A percentile compares a stretch with the other conserved stretches of the same genome.
These are phyloP conservation scores for Drosophila asahinai DNA, from an alignment of 1,140 invertebrate species.

Conservation along the genomic window DNA sequence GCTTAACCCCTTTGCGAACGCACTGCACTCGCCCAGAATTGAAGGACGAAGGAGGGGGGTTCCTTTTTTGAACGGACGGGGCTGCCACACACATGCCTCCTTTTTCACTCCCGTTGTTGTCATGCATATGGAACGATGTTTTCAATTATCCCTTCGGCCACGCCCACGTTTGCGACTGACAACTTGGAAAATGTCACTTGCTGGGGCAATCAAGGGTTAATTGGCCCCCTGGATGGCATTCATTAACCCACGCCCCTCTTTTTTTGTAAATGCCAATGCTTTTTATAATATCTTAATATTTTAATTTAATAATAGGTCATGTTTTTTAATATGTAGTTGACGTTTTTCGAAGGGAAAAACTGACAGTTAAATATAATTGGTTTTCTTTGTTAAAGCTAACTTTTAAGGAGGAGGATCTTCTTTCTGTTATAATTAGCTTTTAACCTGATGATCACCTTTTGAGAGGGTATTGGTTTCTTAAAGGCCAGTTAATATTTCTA, in stretches of 20 bases:
- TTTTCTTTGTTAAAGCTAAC: too few species aligned
- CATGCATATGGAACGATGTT: conserved; percentile 75
- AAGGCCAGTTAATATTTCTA: too few species aligned
- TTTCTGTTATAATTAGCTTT: too few species aligned
- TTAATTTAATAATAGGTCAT: too few species aligned
- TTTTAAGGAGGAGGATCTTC: neutral
- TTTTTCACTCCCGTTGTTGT: conserved; percentile 15
- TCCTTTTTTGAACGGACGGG: neutral
- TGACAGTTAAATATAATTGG: too few species aligned
- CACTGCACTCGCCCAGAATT: neutral
- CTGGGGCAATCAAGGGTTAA: conserved; percentile 44
- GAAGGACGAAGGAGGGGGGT: neutral
- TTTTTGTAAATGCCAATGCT: neutral
- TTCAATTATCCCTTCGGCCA: conserved; percentile 70
- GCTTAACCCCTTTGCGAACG: conserved; percentile 47
- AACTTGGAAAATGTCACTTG: conserved; percentile 43
- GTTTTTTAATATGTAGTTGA: too few species aligned
- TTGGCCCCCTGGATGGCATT: conserved; percentile 48
- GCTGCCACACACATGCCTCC: conserved; percentile 29
- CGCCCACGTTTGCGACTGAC: conserved; percentile 65
- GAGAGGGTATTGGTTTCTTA: too few species aligned
- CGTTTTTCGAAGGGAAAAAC: too few species aligned
- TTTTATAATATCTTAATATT: neutral
- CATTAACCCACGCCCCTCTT: conserved; percentile 15
- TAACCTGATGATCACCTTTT: neutral